Evolutionary conservation across 1,140 invertebrate genomes (phyloP).

Genomic region (Diprion similis): DNA sequence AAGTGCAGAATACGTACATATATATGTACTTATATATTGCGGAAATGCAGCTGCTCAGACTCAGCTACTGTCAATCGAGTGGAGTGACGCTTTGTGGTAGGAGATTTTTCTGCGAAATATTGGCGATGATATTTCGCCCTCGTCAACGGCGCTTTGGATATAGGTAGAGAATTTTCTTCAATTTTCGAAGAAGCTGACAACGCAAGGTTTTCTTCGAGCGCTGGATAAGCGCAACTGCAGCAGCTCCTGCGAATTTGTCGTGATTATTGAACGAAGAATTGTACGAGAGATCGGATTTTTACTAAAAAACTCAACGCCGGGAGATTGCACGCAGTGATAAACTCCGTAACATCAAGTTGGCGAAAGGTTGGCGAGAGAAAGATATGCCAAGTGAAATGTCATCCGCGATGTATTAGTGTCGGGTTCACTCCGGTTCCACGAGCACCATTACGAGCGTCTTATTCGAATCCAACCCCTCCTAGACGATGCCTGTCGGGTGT

Average conservation of each 20-base stretch:
- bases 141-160: too few relatives aligned
- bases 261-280: not conserved
- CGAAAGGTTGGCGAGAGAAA: not conserved
- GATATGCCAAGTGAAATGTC: not conserved
- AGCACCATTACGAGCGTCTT: constrained; percentile 2
- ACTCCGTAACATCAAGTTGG: not conserved
- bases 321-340: not conserved
- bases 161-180: not conserved
- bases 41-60: too few relatives aligned
- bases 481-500: constrained; percentile 8
- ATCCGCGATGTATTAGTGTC: not conserved
- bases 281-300: not conserved
- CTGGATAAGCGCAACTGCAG: not conserved
- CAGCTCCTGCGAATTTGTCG: not conserved
- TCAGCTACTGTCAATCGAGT: not conserved
- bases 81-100: not conserved
- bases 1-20: too few relatives aligned
- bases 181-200: not conserved
- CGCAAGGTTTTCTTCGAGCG: not conserved
- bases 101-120: not conserved
- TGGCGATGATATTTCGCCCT: not conserved
- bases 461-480: not conserved
- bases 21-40: too few relatives aligned
- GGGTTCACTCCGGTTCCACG: not conserved
- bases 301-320: not conserved